These are phyloP conservation scores for Sminthurides aquaticus DNA, from an alignment of 2,888 invertebrate genomes.

Conservation along the genomic window DNA sequence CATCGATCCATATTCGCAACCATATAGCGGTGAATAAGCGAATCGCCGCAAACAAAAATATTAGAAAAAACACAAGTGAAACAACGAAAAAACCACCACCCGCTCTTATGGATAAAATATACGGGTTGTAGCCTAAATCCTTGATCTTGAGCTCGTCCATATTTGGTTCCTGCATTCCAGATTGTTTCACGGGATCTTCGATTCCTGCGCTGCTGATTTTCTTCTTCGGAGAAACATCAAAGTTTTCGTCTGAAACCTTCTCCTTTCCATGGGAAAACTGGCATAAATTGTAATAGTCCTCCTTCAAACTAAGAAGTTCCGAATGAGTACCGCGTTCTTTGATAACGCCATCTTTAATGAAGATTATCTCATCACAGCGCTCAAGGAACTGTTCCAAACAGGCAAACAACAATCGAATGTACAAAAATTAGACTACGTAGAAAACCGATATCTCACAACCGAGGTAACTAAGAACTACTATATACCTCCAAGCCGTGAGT, in stretches of 20 bases:
- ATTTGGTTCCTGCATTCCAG: constrained; percentile 21
- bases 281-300: constrained; percentile 46
- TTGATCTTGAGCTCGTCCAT: constrained; percentile 16
- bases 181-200: constrained; percentile 16
- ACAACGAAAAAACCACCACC: constrained; percentile 46
- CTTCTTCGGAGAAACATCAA: constrained; percentile 6
- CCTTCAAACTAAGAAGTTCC: constrained; percentile 46
- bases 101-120: constrained; percentile 48
- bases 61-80: constrained; percentile 45
- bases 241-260: constrained; percentile 20
- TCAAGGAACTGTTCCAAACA: constrained; percentile 52
- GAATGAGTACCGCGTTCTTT: constrained; percentile 49
- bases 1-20: constrained; percentile 45
- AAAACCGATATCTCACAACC: no score
- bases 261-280: constrained; percentile 39
- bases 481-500: constrained; percentile 47
- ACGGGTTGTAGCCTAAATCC: constrained; percentile 39
- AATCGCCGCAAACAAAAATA: constrained; percentile 48
- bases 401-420: constrained; percentile 34
- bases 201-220: not conserved
- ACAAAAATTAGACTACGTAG: not conserved
- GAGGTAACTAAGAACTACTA: not conserved
- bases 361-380: constrained; percentile 51
- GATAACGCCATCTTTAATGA: constrained; percentile 50
- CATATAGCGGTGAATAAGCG: constrained; percentile 44